phyloP scores from a whole-genome alignment of 1,140 invertebrate genomes.

The Neodiprion pinetum region DNA sequence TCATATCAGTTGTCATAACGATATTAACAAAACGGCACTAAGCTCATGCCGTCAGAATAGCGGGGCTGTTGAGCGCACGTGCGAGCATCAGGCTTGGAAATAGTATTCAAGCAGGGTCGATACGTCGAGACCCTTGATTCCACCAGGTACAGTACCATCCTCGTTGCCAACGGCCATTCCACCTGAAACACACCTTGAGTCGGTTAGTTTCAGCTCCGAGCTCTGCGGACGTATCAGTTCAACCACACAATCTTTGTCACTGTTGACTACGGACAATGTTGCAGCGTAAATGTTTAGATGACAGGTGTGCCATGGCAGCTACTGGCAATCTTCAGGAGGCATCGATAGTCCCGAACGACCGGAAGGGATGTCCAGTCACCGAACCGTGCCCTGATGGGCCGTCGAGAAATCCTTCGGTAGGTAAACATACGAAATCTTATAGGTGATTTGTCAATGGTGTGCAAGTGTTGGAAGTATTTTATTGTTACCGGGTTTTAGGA shows the following conservation, averaged over 20 bases:
- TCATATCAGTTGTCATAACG: neutral
- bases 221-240: too few species aligned
- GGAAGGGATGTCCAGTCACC: neutral
- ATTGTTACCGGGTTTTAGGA: too few species aligned
- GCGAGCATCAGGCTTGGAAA: neutral
- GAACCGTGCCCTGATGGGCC: neutral
- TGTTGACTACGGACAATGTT: conserved; percentile 27
- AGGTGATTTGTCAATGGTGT: too few species aligned
- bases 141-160: conserved; percentile 31
- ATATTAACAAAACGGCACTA: neutral
- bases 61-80: neutral
- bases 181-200: neutral
- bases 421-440: neutral
- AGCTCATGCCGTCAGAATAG: neutral
- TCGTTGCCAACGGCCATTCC: conserved; percentile 22
- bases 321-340: conserved; percentile 18
- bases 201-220: neutral
- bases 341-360: neutral
- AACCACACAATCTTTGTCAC: neutral
- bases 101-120: conserved; percentile 19
- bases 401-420: neutral
- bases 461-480: too few species aligned
- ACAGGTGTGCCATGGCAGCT: conserved; percentile 28
- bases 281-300: conserved; percentile 31
- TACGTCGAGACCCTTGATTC: conserved; percentile 26